Percentiles rank a stretch among this genome's conserved stretches.
These are phyloP conservation scores for Pseudotriccus pelzelni DNA, from an alignment of 2,797 vertebrate genomes.

Conservation along the genomic window DNA sequence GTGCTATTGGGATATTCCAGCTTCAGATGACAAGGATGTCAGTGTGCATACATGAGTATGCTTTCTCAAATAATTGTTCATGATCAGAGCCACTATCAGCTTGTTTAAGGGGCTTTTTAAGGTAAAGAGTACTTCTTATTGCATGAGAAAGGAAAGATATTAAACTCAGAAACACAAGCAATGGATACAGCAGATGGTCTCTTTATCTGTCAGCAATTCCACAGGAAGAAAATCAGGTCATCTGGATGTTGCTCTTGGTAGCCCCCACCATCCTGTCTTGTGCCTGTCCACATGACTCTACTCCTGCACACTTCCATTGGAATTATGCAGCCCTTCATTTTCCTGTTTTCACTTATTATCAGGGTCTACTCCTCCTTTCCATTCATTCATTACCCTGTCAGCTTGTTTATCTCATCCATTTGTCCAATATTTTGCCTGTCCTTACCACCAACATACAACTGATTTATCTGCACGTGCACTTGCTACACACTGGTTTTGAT, in stretches of 20 bases:
- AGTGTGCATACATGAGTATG: neutral
- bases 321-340: neutral
- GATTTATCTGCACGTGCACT: neutral
- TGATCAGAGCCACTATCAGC: neutral
- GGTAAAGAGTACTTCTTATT: neutral
- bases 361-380: neutral
- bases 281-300: neutral
- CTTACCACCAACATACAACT: neutral
- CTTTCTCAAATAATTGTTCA: neutral
- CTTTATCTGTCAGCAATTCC: neutral
- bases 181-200: neutral
- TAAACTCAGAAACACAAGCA: neutral
- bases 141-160: neutral
- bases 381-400: neutral
- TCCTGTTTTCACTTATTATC: neutral
- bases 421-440: neutral
- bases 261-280: neutral
- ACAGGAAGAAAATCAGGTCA: neutral
- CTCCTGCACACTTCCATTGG: neutral
- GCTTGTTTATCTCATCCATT: neutral
- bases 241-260: neutral
- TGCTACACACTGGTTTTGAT: neutral
- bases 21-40: neutral
- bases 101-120: neutral
- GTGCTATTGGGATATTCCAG: neutral